Conservation (phyloP, 2,888 invertebrate genomes). For the Diachrysia chrysitis region DNA sequence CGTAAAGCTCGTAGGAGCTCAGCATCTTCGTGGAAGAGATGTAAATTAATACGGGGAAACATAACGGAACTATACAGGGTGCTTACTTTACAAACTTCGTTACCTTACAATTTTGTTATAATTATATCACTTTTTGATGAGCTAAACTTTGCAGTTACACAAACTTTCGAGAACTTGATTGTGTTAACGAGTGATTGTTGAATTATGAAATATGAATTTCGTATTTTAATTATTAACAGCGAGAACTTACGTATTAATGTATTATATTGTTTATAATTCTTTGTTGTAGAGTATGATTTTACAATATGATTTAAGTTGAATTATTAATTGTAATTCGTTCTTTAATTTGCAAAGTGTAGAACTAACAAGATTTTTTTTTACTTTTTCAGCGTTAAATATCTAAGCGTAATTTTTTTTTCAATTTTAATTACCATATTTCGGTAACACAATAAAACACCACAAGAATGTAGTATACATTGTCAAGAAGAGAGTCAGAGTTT, state of each 20-base stretch:
- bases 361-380: no score
- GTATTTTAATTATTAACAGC: background rate
- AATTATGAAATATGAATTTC: background rate
- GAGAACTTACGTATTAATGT: background rate
- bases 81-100: conserved; percentile 31
- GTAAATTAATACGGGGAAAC: conserved; percentile 49
- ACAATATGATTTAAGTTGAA: no score
- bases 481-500: no score
- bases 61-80: conserved; percentile 47
- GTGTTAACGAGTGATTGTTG: conserved; percentile 7
- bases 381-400: no score
- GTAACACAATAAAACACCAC: no score
- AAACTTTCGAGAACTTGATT: background rate
- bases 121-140: conserved; percentile 33
- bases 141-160: background rate
- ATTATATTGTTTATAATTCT: no score
- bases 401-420: no score
- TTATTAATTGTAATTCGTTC: no score
- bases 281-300: no score
- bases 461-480: no score
- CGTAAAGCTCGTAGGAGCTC: conserved; percentile 35
- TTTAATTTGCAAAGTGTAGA: no score
- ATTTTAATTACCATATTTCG: no score
- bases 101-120: conserved; percentile 40
- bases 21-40: conserved; percentile 30